Percentiles rank a stretch among this genome's conserved stretches.
phyloP scores from a whole-genome alignment of 1,140 invertebrate species.

The Magallana angulata region DNA sequence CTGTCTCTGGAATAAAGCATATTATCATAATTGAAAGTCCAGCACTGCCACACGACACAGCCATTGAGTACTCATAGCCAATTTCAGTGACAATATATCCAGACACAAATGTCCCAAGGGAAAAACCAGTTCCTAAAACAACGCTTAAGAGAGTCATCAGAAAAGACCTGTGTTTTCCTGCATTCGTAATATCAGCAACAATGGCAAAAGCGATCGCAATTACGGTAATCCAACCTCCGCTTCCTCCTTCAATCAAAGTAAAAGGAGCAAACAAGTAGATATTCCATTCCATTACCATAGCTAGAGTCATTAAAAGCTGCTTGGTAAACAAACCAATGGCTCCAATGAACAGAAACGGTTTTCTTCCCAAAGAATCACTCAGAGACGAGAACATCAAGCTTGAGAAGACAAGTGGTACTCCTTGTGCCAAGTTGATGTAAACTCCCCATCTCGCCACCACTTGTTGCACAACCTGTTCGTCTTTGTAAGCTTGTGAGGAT shows the following conservation, averaged over 20 bases:
- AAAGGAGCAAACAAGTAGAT: no score
- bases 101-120: slow-evolving; percentile 25
- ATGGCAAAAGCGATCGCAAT: slow-evolving; percentile 8
- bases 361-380: not conserved
- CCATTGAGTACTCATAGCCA: slow-evolving; percentile 27
- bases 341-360: not conserved
- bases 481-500: not conserved
- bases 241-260: no score
- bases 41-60: not conserved
- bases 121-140: not conserved
- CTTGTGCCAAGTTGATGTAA: not conserved
- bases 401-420: not conserved
- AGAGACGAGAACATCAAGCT: not conserved
- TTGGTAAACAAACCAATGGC: not conserved
- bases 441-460: not conserved
- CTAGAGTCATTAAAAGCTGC: not conserved
- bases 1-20: not conserved
- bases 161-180: slow-evolving; percentile 37
- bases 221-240: not conserved
- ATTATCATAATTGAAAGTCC: not conserved
- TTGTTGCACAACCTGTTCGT: not conserved
- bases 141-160: slow-evolving; percentile 27
- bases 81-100: slow-evolving; percentile 42
- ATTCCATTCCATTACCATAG: not conserved
- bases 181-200: slow-evolving; percentile 41